phyloP scores from a whole-genome alignment of 92 coral and sea anemone genomes.

The Nematostella vectensis region DNA sequence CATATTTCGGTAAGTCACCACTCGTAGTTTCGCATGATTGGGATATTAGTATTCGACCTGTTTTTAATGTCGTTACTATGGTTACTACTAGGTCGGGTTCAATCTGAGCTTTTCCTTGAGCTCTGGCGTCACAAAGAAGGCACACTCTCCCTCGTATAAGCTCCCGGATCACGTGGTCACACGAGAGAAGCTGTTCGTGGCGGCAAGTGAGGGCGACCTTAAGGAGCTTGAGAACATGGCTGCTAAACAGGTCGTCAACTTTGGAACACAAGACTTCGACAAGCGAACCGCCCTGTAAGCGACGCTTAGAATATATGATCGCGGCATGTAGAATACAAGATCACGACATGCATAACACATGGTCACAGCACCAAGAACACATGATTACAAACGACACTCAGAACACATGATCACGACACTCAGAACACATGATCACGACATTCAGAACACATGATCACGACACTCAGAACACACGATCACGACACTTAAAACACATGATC shows the following conservation, averaged over 20 bases:
- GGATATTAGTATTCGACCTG: no score
- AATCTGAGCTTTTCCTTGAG: conserved; percentile 3
- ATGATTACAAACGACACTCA: no score
- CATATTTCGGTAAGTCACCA: conserved; percentile 71
- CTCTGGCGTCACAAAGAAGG: background rate
- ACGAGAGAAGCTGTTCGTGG: conserved; percentile 45
- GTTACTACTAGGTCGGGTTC: conserved; percentile 61
- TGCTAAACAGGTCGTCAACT: conserved; percentile 24
- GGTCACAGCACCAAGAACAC: no score
- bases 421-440: no score
- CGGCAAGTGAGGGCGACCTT: conserved; percentile 52
- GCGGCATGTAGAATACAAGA: no score
- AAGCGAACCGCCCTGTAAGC: conserved; percentile 86
- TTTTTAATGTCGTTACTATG: no score
- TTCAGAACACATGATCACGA: no score
- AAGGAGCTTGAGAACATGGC: conserved; percentile 44
- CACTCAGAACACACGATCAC: no score
- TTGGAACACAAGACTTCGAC: conserved; percentile 67
- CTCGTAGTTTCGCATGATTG: background rate
- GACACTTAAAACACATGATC: no score
- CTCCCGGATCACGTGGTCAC: background rate
- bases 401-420: no score
- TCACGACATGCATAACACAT: no score
- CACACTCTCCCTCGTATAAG: background rate
- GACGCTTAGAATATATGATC: no score